Evolutionary conservation across 2,888 invertebrate genomes (phyloP), one percentile per base, ranked within the genome.

Genomic region (Endotricha flammealis): DNA sequence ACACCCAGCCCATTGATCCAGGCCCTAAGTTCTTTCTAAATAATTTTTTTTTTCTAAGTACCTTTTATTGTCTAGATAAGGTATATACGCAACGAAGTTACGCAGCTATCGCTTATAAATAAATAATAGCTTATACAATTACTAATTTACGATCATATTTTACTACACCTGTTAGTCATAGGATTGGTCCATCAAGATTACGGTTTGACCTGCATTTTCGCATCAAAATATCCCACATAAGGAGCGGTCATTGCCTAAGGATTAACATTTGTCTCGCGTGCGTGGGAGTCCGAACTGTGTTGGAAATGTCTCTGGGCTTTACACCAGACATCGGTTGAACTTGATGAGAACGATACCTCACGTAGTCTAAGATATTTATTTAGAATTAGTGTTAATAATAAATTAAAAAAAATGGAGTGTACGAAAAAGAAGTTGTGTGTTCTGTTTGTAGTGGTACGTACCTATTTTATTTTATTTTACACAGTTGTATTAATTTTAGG

Each of bases 191-290:
- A 16, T 16, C 16, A 3, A 16, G 16, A 6, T 6, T 6, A 16
- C 16, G 3, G 16, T 16, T 16, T 20, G 7, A 20, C 20, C 20
- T 20, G 20, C 20, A 20, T 20, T 20, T 20, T 20, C n/a, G n/a
- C 20, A 8, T n/a, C n/a, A n/a, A n/a, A n/a, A n/a, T n/a, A n/a
- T 20, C n/a, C 20, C n/a, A 8, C 20, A 16, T 57, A 70, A 57
- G 68, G 70, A 48, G 50, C 64, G 65, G 62, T 55, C 62, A 57
- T 75, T 77, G 71, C 72, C 63, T 65, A 83, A 83, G 71, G 59
- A 52, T 58, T 50, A 60, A 44, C 46, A 50, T 61, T 56, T 57
- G 64, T 60, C 52, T 51, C 49, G 44, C 38, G 33, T 48, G 75
- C 68, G 82, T 82, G 79, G 83, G 82, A 64, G 71, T 46, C 53